These are phyloP conservation scores for Eubucco bourcierii DNA, from an alignment of 2,113 vertebrate species.

Conservation along the genomic window DNA sequence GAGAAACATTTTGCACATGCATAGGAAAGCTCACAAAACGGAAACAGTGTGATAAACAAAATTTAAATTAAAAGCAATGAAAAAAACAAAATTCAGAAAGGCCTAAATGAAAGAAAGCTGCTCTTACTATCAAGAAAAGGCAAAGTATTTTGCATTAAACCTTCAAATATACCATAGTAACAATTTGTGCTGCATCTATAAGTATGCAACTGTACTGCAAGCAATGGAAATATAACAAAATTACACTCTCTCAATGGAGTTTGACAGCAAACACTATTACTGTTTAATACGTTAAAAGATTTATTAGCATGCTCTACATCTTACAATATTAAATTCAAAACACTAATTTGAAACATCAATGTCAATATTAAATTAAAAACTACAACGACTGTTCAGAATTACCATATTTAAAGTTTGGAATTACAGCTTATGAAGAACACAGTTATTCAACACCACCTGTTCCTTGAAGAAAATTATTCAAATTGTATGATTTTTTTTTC, in stretches of 20 bases:
- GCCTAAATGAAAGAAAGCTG: neutral
- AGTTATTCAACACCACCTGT: neutral
- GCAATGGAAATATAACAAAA: neutral
- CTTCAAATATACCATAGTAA: neutral
- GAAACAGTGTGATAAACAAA: slow-evolving; percentile 78
- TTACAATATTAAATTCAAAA: neutral
- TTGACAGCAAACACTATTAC: neutral
- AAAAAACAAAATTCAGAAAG: slow-evolving; percentile 9
- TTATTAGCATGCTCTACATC: neutral
- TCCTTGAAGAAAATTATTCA: neutral
- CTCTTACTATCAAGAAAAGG: too few species aligned
- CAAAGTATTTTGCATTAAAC: neutral
- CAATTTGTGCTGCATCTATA: neutral
- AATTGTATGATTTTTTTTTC: neutral
- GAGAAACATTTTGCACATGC: slow-evolving; percentile 99
- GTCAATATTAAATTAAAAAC: neutral
- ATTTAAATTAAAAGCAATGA: slow-evolving; percentile 78
- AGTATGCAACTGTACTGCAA: neutral
- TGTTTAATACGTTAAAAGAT: neutral
- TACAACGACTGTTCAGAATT: neutral
- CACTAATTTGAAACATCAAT: neutral
- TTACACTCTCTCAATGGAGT: neutral
- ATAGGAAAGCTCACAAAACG: slow-evolving; percentile 94
- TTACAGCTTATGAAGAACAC: neutral
- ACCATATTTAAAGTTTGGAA: neutral